phyloP scores from a whole-genome alignment of 1,140 invertebrate species.

The Ceratitis capitata region DNA sequence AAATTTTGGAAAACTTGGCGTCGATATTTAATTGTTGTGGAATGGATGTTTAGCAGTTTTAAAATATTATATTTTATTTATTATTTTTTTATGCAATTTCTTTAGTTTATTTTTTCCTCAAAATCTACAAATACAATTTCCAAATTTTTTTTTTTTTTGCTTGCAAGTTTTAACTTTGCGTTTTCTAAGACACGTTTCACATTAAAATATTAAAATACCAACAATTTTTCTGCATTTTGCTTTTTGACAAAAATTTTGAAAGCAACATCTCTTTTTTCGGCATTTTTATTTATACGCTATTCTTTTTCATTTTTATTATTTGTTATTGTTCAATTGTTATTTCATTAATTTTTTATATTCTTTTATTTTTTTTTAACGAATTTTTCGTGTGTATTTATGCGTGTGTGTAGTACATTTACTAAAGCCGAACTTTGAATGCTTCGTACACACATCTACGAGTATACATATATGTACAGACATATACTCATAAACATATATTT shows the following conservation, averaged over 20 bases:
- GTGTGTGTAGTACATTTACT: background rate
- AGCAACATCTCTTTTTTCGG: constrained; percentile 41
- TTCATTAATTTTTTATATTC: constrained; percentile 39
- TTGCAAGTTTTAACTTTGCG: background rate
- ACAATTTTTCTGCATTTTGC: no score
- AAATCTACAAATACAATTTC: background rate
- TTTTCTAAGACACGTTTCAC: constrained; percentile 26
- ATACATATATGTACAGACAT: no score
- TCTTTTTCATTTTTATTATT: constrained; percentile 13
- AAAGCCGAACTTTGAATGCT: constrained; percentile 64
- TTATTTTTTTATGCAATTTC: background rate
- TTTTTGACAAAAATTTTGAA: background rate
- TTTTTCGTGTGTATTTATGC: constrained; percentile 31
- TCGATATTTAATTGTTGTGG: background rate
- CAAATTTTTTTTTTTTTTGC: background rate
- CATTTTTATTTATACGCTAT: constrained; percentile 41
- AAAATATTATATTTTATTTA: background rate
- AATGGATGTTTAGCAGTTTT: background rate
- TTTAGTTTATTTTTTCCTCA: background rate
- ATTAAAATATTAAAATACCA: background rate
- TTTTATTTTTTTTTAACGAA: constrained; percentile 43
- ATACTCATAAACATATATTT: constrained; percentile 46
- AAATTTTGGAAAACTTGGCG: background rate
- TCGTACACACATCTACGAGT: constrained; percentile 52
- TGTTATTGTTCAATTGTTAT: constrained; percentile 30